phyloP scores from a whole-genome alignment of 2,888 invertebrate genomes.

The Hirudinaria manillensis region DNA sequence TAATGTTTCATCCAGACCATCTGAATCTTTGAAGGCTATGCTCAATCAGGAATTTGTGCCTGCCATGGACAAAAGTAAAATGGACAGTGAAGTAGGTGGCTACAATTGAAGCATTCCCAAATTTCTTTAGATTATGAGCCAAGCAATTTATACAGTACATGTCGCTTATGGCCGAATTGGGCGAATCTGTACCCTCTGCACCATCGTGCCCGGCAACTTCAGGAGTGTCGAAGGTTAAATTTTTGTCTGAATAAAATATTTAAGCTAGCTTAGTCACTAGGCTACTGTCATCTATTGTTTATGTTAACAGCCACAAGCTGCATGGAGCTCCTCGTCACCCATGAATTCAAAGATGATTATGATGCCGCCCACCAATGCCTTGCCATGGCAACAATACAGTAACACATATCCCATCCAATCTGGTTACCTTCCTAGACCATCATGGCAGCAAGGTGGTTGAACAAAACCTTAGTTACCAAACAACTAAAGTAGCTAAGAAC shows the following conservation, averaged over 20 bases:
- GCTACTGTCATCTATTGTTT: neutral
- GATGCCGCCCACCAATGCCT: neutral
- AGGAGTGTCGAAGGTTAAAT: neutral
- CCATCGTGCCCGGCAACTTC: neutral
- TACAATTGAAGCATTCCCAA: neutral
- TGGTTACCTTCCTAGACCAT: neutral
- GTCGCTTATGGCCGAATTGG: conserved; percentile 97
- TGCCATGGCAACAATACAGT: conserved; percentile 8
- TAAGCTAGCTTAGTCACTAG: too few relatives aligned
- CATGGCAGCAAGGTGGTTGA: too few relatives aligned
- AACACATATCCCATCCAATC: neutral
- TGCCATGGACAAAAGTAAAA: conserved; percentile 55
- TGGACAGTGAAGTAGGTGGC: conserved; percentile 74
- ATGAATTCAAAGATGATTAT: neutral
- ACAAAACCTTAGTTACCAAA: too few relatives aligned
- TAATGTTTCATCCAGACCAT: conserved; percentile 6
- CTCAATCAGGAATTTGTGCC: conserved; percentile 4
- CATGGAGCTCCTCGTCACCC: too few relatives aligned
- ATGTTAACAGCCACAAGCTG: neutral
- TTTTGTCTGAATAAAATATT: neutral
- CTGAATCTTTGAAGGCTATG: conserved; percentile 25
- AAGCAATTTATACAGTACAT: conserved; percentile 63
- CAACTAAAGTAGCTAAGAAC: too few relatives aligned
- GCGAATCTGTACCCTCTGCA: conserved; percentile 61
- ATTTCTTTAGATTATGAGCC: neutral